Conservation (phyloP, 2,797 vertebrate genomes). For the Hozukius guyotensis region DNA sequence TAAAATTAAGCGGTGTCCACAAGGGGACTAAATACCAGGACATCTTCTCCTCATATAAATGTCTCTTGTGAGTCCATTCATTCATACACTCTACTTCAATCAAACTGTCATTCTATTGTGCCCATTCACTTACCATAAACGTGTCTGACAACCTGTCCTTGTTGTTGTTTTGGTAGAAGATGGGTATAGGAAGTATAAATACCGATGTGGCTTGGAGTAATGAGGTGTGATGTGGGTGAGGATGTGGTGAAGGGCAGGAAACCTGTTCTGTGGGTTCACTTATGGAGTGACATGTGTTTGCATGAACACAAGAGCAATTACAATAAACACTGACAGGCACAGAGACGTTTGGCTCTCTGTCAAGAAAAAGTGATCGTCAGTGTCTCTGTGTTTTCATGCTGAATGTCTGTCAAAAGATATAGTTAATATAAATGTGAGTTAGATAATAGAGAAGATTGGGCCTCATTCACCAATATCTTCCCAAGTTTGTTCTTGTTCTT, state of each 20-base stretch:
- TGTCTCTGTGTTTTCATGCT: neutral
- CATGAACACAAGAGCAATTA: neutral
- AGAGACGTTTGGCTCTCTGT: neutral
- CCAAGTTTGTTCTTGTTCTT: neutral
- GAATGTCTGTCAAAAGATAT: too few relatives aligned
- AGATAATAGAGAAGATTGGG: neutral
- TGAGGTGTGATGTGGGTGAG: neutral
- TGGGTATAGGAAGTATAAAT: neutral
- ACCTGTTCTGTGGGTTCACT: conserved; percentile 13
- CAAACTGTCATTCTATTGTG: neutral
- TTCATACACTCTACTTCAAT: neutral
- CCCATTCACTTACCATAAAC: neutral
- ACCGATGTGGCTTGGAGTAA: fast-evolving
- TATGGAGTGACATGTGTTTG: neutral
- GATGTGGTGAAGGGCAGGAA: neutral
- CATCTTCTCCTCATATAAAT: neutral
- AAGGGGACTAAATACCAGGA: neutral
- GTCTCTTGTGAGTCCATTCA: neutral
- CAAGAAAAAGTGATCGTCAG: neutral
- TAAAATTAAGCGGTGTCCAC: neutral
- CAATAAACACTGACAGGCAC: neutral
- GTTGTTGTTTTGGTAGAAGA: neutral
- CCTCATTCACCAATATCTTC: neutral
- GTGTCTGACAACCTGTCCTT: neutral
- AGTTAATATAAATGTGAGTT: neutral